Base-by-base conservation (phyloP, 2,113 vertebrate genomes). In the Rhizomys pruinosus region DNA sequence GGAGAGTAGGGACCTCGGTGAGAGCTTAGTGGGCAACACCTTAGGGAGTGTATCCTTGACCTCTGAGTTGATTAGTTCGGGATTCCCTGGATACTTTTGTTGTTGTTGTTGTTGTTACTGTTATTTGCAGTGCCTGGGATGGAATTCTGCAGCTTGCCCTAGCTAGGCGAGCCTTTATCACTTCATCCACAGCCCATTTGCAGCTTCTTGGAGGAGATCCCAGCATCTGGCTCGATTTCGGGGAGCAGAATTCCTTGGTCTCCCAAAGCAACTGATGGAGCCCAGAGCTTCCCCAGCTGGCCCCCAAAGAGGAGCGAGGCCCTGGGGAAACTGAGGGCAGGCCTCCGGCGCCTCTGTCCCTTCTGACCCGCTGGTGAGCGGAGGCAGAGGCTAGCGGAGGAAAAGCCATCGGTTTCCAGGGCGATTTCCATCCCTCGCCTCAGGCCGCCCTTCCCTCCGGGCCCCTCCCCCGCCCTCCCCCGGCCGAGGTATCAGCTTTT, bases 401-500 rank as follows among this genome's bases (percentile, higher is more conserved):
- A 94, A 97, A 98, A 97, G 95, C 97, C 97, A 97, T 97, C 97
- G 96, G 93, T 34, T 88, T 94, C 87, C 96, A 89, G 93, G 84
- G 97, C 15, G 72, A 94, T 97, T 97, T 97, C 97, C 97, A 97
- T 97, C 93, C 96, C 90, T 95, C 89, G 95, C 77, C 78, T 47
- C 44, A 1, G 76, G n/a, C 87, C 17, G 10, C 52, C 52, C 39
- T 34, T 29, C 64, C 55, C 39, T 8, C 68, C 15, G 57, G 71
- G 29, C 96, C 96, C 93, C 97, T 91, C 97, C 97, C 97, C 95
- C 97, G 95, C 94, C 95, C 27, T 2, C 69, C 13, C 13, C 23
- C 95, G 89, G 92, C 94, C 89, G 95, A 97, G 96, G 98, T 96
- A 98, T 97, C 98, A 98, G 98, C 98, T 98, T 98, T 92, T 98